Conservation (phyloP, 2,888 invertebrate species). For the Polydrusus tereticollis region DNA sequence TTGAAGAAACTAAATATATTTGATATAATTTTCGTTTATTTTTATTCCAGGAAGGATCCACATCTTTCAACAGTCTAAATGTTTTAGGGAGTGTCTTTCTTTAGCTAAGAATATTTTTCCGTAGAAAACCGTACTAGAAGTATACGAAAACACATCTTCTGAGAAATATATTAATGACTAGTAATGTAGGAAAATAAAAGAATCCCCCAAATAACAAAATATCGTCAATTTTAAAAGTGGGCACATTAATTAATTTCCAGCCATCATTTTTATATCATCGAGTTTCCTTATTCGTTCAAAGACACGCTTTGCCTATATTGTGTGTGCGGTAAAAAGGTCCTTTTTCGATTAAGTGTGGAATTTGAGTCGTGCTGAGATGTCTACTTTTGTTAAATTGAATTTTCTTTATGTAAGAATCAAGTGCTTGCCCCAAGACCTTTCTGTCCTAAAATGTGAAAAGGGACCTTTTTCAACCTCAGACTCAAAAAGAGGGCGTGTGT, state of each 20-base stretch:
- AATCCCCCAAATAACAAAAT: no score
- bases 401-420: conserved; percentile 37
- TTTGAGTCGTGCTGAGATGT: conserved; percentile 37
- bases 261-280: conserved; percentile 29
- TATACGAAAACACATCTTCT: no score
- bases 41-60: no score
- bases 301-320: conserved; percentile 25
- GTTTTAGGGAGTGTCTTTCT: no score
- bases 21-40: no score
- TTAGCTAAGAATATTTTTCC: no score
- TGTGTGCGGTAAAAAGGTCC: conserved; percentile 2
- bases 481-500: neutral
- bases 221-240: neutral
- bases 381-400: conserved; percentile 45
- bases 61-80: no score
- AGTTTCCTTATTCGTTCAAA: conserved; percentile 35
- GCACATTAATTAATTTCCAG: neutral
- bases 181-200: no score
- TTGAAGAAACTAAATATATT: no score
- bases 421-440: neutral
- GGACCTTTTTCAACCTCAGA: neutral
- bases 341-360: conserved; percentile 42
- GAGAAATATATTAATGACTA: no score
- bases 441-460: neutral
- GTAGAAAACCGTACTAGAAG: no score